phyloP scores from a whole-genome alignment of 1,140 invertebrate species.

The Chlorops oryzae region DNA sequence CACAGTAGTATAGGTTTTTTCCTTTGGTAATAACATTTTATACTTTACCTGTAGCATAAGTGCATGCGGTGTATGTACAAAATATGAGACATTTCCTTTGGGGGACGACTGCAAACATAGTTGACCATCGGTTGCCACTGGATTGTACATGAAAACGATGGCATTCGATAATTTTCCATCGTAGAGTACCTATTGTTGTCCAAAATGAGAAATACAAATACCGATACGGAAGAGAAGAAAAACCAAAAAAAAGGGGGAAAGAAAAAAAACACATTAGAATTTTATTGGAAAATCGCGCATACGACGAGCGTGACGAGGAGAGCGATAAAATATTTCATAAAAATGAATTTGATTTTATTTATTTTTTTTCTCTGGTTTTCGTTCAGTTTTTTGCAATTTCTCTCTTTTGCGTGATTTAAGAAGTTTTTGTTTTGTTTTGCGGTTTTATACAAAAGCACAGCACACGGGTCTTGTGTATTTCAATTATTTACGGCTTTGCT shows the following conservation, averaged over 20 bases:
- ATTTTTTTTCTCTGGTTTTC: too few species aligned
- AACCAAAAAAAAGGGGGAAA: conserved; percentile 12
- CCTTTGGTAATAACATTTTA: neutral
- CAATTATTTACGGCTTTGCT: too few species aligned
- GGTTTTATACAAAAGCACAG: too few species aligned
- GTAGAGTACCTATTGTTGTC: conserved; percentile 94
- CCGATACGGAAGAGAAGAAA: conserved; percentile 4
- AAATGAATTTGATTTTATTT: too few species aligned
- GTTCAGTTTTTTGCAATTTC: too few species aligned
- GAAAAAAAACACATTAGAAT: neutral
- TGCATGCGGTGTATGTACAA: conserved; percentile 98
- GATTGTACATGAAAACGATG: conserved; percentile 99
- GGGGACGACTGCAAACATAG: conserved; percentile 95
- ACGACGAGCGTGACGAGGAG: neutral
- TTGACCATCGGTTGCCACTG: conserved; percentile 96
- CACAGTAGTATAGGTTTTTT: too few species aligned
- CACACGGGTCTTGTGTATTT: too few species aligned
- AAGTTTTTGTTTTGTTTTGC: too few species aligned
- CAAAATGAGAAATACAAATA: conserved; percentile 25
- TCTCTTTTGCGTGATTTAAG: too few species aligned
- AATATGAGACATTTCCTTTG: conserved; percentile 93
- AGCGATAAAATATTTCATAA: too few species aligned
- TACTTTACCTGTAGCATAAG: conserved; percentile 90
- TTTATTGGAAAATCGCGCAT: too few species aligned
- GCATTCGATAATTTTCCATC: conserved; percentile 94